These are phyloP conservation scores for Palythoa heliodiscus DNA, from an alignment of 92 coral and sea anemone species.

Conservation along the genomic window DNA sequence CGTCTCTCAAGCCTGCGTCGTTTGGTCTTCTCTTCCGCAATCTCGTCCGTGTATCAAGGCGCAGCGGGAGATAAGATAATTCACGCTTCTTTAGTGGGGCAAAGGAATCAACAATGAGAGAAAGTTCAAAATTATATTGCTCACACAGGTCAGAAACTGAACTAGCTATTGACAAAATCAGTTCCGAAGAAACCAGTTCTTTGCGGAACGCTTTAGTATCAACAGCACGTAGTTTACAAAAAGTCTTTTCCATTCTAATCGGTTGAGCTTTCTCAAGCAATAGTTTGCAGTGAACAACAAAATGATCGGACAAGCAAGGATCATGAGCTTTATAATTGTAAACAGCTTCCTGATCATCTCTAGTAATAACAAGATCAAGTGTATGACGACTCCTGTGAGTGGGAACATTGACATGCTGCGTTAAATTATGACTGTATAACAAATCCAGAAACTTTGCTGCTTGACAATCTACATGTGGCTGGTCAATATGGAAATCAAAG, in stretches of 20 bases:
- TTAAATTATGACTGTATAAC: constrained; percentile 12
- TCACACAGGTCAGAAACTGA: neutral
- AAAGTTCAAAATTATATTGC: neutral
- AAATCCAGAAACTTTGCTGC: constrained; percentile 37
- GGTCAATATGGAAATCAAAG: too few species aligned
- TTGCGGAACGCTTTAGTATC: constrained; percentile 17
- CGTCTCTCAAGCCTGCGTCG: constrained; percentile 44
- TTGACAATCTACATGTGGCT: constrained; percentile 10
- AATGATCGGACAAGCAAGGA: constrained; percentile 50
- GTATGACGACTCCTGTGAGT: constrained; percentile 2
- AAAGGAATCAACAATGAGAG: neutral
- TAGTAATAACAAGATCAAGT: constrained; percentile 48
- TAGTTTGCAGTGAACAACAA: constrained; percentile 37
- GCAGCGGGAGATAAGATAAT: constrained; percentile 25
- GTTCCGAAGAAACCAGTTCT: neutral
- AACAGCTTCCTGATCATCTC: constrained; percentile 35
- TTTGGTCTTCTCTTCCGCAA: constrained; percentile 26
- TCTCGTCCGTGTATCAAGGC: constrained; percentile 17
- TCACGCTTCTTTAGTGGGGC: constrained; percentile 7
- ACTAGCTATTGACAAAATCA: neutral
- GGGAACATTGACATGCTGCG: constrained; percentile 25
- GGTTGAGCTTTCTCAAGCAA: constrained; percentile 22
- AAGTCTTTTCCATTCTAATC: neutral
- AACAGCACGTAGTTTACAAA: constrained; percentile 23
- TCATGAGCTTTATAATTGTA: constrained; percentile 22